phyloP scores from a whole-genome alignment of 2,888 invertebrate genomes.

The Heteromurus nitidus region DNA sequence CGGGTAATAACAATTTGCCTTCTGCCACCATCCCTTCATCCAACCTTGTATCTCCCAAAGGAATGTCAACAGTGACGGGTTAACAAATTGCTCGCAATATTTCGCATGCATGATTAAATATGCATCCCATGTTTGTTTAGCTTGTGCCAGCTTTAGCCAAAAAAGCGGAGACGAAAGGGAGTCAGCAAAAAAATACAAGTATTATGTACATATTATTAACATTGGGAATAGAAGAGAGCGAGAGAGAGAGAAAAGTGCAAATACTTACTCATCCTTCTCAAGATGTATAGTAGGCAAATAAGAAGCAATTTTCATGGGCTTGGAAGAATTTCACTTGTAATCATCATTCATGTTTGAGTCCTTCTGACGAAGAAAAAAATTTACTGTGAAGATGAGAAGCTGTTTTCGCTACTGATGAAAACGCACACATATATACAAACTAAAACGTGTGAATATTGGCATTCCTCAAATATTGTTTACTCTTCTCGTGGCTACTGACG shows the following conservation, averaged over 20 bases:
- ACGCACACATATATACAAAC: too few relatives aligned
- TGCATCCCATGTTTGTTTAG: conserved; percentile 33
- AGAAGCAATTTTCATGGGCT: conserved; percentile 39
- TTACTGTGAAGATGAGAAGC: neutral
- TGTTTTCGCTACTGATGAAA: conserved; percentile 27
- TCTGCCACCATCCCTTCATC: conserved; percentile 25
- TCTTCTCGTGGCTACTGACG: too few relatives aligned
- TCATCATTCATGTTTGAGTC: conserved; percentile 32
- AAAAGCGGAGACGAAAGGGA: neutral
- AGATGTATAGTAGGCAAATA: neutral
- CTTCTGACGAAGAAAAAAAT: neutral
- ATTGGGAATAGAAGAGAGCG: neutral
- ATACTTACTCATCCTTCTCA: neutral
- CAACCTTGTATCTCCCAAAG: conserved; percentile 32
- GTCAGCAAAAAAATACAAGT: neutral
- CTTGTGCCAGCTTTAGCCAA: neutral
- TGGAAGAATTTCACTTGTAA: conserved; percentile 34
- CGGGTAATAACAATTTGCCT: conserved; percentile 39
- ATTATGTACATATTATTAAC: neutral
- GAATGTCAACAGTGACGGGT: conserved; percentile 53
- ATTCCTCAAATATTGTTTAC: too few relatives aligned
- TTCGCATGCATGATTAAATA: conserved; percentile 60
- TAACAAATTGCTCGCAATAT: conserved; percentile 59
- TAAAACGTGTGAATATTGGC: too few relatives aligned
- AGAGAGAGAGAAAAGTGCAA: neutral